These are phyloP conservation scores for Telmatochromis sp. DNA, from an alignment of 2,113 vertebrate species.

Conservation along the genomic window DNA sequence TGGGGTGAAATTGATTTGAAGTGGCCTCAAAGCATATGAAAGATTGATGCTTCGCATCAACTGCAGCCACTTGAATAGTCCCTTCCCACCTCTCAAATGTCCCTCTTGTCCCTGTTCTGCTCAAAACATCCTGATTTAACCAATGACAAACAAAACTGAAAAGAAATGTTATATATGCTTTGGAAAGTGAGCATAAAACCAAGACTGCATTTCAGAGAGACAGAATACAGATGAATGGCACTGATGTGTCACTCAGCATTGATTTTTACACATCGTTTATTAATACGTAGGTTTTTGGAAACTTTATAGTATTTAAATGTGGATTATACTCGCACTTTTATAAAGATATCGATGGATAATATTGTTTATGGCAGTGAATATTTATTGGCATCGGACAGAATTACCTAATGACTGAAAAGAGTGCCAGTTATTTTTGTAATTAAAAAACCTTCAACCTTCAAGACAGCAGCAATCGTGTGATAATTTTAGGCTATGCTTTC, in stretches of 20 bases:
- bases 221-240: slow-evolving; percentile 68
- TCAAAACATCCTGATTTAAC: slow-evolving; percentile 18
- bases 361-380: not conserved
- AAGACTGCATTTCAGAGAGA: slow-evolving; percentile 42
- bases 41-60: slow-evolving; percentile 66
- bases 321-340: not conserved
- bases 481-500: not conserved
- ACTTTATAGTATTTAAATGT: not conserved
- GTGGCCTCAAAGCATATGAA: slow-evolving; percentile 71
- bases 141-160: slow-evolving; percentile 19
- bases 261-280: not conserved
- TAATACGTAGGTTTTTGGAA: not conserved
- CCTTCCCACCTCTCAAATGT: slow-evolving; percentile 33
- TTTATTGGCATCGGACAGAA: not conserved
- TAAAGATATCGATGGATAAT: not conserved
- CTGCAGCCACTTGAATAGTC: slow-evolving; percentile 53
- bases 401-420: not conserved
- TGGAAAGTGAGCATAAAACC: not conserved
- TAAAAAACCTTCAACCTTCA: not conserved
- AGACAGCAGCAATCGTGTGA: not conserved
- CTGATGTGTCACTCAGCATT: not conserved
- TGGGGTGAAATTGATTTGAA: slow-evolving; percentile 71
- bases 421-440: not conserved
- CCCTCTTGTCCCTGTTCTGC: slow-evolving; percentile 26
- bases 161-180: not conserved